These are phyloP conservation scores for Leucoraja ocellata DNA, from an alignment of 2,797 vertebrate genomes.

Conservation along the genomic window DNA sequence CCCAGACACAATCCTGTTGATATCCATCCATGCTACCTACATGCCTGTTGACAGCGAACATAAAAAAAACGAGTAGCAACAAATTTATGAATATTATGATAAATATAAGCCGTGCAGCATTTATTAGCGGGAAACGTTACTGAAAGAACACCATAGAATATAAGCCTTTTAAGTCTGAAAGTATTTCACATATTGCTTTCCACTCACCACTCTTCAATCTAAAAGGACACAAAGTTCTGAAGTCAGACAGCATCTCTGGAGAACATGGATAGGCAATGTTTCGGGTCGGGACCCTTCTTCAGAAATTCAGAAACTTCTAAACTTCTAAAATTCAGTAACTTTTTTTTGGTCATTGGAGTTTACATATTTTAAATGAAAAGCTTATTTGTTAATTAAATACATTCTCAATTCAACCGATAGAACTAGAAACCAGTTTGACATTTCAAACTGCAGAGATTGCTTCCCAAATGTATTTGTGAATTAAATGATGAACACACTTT, in stretches of 20 bases:
- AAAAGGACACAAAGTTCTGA: not conserved
- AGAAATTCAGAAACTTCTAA: no score
- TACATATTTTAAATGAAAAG: not conserved
- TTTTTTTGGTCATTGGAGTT: not conserved
- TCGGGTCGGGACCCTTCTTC: no score
- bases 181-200: not conserved
- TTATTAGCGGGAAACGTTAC: not conserved
- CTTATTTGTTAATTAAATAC: not conserved
- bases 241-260: no score
- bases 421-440: not conserved
- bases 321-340: no score
- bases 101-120: not conserved
- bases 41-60: not conserved
- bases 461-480: not conserved
- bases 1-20: not conserved
- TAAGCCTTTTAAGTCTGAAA: not conserved
- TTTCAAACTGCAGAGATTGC: no score
- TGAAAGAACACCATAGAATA: not conserved
- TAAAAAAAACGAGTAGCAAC: not conserved
- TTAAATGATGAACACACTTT: not conserved
- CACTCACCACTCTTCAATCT: not conserved
- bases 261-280: no score
- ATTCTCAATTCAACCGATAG: not conserved
- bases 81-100: slow-evolving; percentile 28
- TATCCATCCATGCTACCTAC: not conserved